Conservation (phyloP, 2,888 invertebrate genomes). For the Habroteleia sp. region DNA sequence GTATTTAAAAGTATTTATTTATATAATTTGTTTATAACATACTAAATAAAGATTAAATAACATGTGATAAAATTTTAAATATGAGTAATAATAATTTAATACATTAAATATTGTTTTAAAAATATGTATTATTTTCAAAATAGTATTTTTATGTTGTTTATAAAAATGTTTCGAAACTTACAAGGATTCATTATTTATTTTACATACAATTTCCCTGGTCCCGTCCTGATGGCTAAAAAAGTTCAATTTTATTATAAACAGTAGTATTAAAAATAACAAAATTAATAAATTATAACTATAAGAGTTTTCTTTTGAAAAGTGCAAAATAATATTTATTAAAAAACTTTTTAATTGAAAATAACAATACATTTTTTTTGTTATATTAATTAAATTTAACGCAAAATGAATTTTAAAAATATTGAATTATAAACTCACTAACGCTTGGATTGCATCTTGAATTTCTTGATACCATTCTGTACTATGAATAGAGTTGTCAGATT, state of each 20-base stretch:
- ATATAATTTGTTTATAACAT: conserved; percentile 7
- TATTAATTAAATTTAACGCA: background rate
- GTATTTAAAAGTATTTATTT: too few relatives aligned
- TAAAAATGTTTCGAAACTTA: background rate
- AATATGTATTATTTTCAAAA: conserved; percentile 1
- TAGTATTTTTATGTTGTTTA: conserved; percentile 5
- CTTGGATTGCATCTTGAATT: conserved; percentile 81
- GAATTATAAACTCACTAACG: conserved; percentile 77
- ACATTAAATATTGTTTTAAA: conserved; percentile 23
- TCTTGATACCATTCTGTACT: conserved; percentile 83
- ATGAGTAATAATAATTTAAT: conserved; percentile 36
- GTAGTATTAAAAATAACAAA: background rate
- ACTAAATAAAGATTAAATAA: conserved; percentile 45
- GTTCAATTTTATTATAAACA: conserved; percentile 1
- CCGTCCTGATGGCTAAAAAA: conserved; percentile 52
- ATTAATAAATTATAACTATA: too few relatives aligned
- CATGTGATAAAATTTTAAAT: conserved; percentile 39
- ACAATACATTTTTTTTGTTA: background rate
- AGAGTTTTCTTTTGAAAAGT: too few relatives aligned
- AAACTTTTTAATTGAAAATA: too few relatives aligned
- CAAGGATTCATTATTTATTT: conserved; percentile 16
- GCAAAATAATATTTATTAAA: too few relatives aligned
- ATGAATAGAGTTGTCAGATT: conserved; percentile 82
- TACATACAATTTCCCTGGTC: conserved; percentile 29
- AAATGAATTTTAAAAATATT: background rate